Evolutionary conservation across 2,113 vertebrate genomes (phyloP), one percentile per base, ranked within the genome.

Genomic region (Paedocypris sp.): DNA sequence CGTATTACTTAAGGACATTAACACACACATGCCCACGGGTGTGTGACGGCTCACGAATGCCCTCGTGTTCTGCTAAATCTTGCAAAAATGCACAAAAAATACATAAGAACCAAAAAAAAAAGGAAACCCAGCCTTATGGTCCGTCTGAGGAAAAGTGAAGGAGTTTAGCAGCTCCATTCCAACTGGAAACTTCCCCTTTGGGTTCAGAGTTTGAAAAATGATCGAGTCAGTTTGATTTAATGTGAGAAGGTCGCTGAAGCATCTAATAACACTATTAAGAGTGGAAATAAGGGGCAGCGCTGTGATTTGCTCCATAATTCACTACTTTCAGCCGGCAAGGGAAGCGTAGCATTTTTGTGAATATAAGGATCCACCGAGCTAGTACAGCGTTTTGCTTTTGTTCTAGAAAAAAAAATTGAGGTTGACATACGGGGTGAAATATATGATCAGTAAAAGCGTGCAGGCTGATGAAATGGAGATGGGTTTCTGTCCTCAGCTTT

Each of bases 221-320:
- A 70, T 70, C 59, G 57, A 70, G 49, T 66, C 38, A 31, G 13
- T 70, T 66, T 70, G 36, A 31, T 33, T 64, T 48, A 50, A 62
- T 54, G 50, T 61, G 50, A 38, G 58, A 43, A 70, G 50, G 64
- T 54, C 28, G 49, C 10, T 45, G 67, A 53, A 62, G 57, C 62
- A 60, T 49, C 56, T 65, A 56, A 56, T 69, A 64, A 47, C 38
- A 56, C 16, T 19, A 54, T 43, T 49, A 29, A 49, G 42, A 49
- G 60, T 61, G 4, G 10, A 39, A 46, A 41, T 52, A 51, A 58
- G 16, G 23, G 15, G 16, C 25, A 42, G 51, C 53, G 51, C 28
- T 58, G 43, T 68, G 28, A 62, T 28, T 33, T 12, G 22, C 11
- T 62, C 60, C 35, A 36, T 52, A 22, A 38, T 45, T 36, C 56